These are phyloP conservation scores for Apodemus sylvaticus DNA, from an alignment of 2,113 vertebrate genomes.

Conservation along the genomic window DNA sequence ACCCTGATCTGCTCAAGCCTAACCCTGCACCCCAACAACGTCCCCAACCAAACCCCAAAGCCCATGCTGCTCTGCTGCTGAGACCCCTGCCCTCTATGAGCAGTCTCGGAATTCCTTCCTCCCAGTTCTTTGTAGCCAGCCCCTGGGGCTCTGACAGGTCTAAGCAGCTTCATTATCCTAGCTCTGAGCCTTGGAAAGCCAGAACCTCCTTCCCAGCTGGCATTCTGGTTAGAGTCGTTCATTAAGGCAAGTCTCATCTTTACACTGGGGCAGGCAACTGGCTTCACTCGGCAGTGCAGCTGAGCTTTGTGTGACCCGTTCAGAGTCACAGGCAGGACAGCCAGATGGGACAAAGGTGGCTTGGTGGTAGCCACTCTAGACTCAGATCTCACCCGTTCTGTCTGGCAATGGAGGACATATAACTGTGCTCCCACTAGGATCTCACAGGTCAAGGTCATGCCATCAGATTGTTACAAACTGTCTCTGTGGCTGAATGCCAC, in stretches of 20 bases:
- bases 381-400: not conserved
- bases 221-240: rapidly evolving
- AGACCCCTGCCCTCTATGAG: too few relatives aligned
- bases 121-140: rapidly evolving
- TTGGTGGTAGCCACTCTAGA: rapidly evolving
- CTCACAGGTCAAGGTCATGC: not conserved
- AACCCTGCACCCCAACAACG: not conserved
- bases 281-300: not conserved
- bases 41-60: not conserved
- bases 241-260: rapidly evolving
- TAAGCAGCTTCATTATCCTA: rapidly evolving
- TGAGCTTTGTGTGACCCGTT: rapidly evolving
- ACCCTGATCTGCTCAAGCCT: not conserved
- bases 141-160: not conserved
- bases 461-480: not conserved
- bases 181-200: not conserved
- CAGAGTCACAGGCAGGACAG: not conserved
- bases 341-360: not conserved
- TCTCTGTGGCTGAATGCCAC: not conserved
- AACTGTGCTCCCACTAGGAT: not conserved
- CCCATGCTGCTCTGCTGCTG: not conserved
- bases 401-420: not conserved
- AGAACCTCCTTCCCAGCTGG: not conserved
- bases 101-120: not conserved
- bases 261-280: not conserved